phyloP scores from a whole-genome alignment of 2,888 invertebrate species.

The Lutraria lutraria region DNA sequence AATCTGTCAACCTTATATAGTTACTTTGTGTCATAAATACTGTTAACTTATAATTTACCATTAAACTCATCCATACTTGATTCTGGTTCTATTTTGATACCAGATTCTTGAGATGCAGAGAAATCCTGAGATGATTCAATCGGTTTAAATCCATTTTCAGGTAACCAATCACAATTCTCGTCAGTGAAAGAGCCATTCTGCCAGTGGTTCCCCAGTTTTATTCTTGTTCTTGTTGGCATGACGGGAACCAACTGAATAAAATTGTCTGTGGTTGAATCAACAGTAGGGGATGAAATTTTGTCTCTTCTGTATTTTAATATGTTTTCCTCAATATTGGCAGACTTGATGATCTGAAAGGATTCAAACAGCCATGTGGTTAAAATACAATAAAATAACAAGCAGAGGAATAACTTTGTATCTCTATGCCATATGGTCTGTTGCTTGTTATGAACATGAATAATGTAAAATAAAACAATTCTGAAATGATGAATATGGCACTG shows the following conservation, averaged over 20 bases:
- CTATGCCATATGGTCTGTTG: not conserved
- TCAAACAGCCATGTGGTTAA: not conserved
- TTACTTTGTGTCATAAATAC: too few relatives aligned
- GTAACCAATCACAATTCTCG: constrained; percentile 25
- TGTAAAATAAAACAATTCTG: not conserved
- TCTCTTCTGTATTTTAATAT: constrained; percentile 59
- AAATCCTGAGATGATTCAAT: constrained; percentile 50
- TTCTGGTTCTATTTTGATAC: constrained; percentile 61
- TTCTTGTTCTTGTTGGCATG: not conserved
- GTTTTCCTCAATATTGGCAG: constrained; percentile 33
- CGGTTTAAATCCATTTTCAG: constrained; percentile 57
- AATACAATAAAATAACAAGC: not conserved
- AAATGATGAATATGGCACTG: not conserved
- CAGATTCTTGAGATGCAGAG: constrained; percentile 57
- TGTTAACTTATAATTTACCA: constrained; percentile 39
- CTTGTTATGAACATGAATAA: not conserved
- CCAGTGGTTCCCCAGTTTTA: not conserved
- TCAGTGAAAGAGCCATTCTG: not conserved
- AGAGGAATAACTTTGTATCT: not conserved
- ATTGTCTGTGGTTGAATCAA: constrained; percentile 79
- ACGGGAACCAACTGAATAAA: constrained; percentile 37
- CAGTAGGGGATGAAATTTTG: constrained; percentile 80
- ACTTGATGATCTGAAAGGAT: constrained; percentile 36
- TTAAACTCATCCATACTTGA: constrained; percentile 57
- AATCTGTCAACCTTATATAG: too few relatives aligned